Conservation (phyloP, 2,113 vertebrate genomes). For the Ochotona curzoniae region DNA sequence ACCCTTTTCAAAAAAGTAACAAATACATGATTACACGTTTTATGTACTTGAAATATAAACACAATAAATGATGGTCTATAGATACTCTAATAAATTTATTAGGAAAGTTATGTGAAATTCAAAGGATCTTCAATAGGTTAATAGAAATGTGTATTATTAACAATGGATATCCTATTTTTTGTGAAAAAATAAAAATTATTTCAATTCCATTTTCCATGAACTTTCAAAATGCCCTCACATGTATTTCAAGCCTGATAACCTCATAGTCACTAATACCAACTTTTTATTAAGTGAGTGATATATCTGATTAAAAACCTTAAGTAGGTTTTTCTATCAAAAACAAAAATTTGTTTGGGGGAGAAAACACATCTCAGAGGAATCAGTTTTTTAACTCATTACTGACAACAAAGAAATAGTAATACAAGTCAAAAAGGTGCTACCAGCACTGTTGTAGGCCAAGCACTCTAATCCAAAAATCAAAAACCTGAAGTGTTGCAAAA, state of each 20-base stretch:
- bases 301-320: slow-evolving; percentile 7
- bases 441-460: not conserved
- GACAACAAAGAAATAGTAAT: slow-evolving; percentile 8
- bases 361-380: slow-evolving; percentile 2
- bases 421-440: not conserved
- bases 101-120: slow-evolving; percentile 28
- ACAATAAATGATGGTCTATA: slow-evolving; percentile 32
- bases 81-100: slow-evolving; percentile 45
- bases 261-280: slow-evolving; percentile 39
- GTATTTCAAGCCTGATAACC: slow-evolving; percentile 6
- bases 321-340: not conserved
- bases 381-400: not conserved
- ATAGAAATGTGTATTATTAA: too few relatives aligned
- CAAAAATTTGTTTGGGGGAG: not conserved
- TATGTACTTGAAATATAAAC: slow-evolving; percentile 49
- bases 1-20: slow-evolving; percentile 86
- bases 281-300: slow-evolving; percentile 9
- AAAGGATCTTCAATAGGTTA: too few relatives aligned
- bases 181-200: too few relatives aligned
- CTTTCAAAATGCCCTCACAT: too few relatives aligned
- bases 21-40: slow-evolving; percentile 58
- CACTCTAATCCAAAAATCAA: not conserved
- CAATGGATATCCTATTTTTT: too few relatives aligned
- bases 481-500: not conserved
- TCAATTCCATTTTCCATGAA: too few relatives aligned